phyloP scores from a whole-genome alignment of 1,140 invertebrate species.

The Pomacea maculata region DNA sequence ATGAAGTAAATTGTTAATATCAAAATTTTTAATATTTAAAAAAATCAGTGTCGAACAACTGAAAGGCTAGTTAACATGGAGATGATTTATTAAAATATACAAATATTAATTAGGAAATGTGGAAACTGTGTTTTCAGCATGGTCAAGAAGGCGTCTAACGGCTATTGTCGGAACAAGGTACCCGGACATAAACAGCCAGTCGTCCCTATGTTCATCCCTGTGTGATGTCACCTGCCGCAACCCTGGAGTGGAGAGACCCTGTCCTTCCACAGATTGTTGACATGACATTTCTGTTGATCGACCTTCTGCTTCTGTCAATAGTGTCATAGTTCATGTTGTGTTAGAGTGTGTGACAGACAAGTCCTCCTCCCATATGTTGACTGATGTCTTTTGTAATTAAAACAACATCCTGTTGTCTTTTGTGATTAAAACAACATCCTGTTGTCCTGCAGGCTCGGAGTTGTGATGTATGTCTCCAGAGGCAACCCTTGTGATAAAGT shows the following conservation, averaged over 20 bases:
- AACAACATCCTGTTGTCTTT: not conserved
- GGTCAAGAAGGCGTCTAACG: constrained; percentile 13
- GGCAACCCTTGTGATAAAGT: not conserved
- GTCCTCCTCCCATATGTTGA: not conserved
- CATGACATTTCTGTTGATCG: too few relatives aligned
- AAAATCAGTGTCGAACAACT: not conserved
- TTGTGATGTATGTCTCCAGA: too few relatives aligned
- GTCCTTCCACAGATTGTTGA: too few relatives aligned
- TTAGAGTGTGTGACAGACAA: not conserved
- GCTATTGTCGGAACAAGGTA: constrained; percentile 7
- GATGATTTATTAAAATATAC: not conserved
- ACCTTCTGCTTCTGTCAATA: too few relatives aligned
- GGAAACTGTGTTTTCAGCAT: constrained; percentile 4
- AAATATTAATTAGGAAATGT: not conserved
- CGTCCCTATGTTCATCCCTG: not conserved
- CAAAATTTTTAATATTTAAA: too few relatives aligned
- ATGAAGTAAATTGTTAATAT: not conserved
- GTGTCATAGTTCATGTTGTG: not conserved
- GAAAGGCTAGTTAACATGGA: not conserved
- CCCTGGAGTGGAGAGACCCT: too few relatives aligned
- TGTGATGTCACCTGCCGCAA: not conserved
- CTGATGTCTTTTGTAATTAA: not conserved
- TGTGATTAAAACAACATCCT: not conserved
- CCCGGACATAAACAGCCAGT: not conserved
- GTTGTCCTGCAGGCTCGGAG: too few relatives aligned